phyloP scores from a whole-genome alignment of 2,888 invertebrate genomes.

The Scrobipalpa costella region DNA sequence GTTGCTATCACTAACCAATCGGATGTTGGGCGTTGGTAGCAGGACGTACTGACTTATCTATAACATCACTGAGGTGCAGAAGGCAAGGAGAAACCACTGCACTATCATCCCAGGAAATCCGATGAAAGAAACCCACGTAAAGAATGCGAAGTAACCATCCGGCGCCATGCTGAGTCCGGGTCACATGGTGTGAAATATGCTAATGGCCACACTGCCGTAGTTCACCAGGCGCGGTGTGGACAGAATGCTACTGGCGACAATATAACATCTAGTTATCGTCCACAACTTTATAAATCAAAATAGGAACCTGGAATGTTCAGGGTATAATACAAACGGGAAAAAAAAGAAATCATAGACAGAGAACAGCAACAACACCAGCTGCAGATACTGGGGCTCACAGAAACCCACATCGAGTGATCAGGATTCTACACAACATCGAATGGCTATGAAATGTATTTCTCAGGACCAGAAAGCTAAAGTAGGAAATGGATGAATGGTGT shows the following conservation, averaged over 20 bases:
- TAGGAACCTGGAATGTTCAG: slow-evolving; percentile 12
- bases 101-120: not conserved
- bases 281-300: not conserved
- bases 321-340: not conserved
- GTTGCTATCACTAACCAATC: not conserved
- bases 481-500: not conserved
- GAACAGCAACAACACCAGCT: not conserved
- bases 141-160: not conserved
- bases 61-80: not conserved
- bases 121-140: not conserved
- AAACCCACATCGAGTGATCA: slow-evolving; percentile 4
- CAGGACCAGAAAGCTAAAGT: not conserved
- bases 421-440: slow-evolving; percentile 7
- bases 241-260: slow-evolving; percentile 28
- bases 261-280: not conserved
- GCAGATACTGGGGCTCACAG: not conserved
- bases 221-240: slow-evolving; percentile 28
- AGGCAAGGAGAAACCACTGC: not conserved
- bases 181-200: slow-evolving; percentile 36
- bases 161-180: slow-evolving; percentile 27
- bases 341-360: slow-evolving; percentile 7
- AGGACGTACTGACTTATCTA: no score
- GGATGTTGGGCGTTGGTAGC: no score
- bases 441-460: slow-evolving; percentile 9
- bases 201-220: slow-evolving; percentile 31